Conservation (phyloP, 2,113 vertebrate genomes). For the Apteryx owenii region DNA sequence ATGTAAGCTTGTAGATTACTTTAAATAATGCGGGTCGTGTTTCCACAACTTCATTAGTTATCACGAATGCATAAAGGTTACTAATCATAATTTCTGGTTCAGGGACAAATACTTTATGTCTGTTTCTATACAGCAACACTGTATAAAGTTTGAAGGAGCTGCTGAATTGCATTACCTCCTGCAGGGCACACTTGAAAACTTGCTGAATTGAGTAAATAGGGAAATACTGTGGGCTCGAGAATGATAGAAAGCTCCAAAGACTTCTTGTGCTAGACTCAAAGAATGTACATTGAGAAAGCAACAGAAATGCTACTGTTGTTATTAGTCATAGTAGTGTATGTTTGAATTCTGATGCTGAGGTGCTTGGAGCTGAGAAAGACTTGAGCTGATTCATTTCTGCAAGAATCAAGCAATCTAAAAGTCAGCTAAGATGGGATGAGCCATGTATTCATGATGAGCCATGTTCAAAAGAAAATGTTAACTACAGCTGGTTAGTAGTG, state of each 20-base stretch:
- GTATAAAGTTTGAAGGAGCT: neutral
- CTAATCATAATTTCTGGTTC: neutral
- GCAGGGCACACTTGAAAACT: neutral
- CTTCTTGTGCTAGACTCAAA: neutral
- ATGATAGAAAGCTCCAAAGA: neutral
- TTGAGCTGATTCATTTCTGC: neutral
- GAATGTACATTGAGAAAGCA: neutral
- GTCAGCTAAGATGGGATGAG: neutral
- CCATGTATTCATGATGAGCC: no score
- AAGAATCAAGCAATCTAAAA: neutral
- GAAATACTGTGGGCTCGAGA: neutral
- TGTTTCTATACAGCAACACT: neutral
- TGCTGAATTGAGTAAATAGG: neutral
- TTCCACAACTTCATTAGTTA: neutral
- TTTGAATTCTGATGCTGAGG: neutral
- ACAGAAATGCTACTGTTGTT: neutral
- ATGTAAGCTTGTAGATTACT: neutral
- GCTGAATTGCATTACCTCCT: neutral
- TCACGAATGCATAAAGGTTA: neutral
- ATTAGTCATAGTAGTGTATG: neutral
- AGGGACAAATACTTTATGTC: neutral
- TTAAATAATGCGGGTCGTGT: neutral
- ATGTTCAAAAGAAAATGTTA: neutral
- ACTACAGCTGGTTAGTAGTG: neutral
- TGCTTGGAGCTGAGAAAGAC: neutral